These are phyloP conservation scores for Bombylius major DNA, from an alignment of 2,888 invertebrate genomes.

Conservation along the genomic window DNA sequence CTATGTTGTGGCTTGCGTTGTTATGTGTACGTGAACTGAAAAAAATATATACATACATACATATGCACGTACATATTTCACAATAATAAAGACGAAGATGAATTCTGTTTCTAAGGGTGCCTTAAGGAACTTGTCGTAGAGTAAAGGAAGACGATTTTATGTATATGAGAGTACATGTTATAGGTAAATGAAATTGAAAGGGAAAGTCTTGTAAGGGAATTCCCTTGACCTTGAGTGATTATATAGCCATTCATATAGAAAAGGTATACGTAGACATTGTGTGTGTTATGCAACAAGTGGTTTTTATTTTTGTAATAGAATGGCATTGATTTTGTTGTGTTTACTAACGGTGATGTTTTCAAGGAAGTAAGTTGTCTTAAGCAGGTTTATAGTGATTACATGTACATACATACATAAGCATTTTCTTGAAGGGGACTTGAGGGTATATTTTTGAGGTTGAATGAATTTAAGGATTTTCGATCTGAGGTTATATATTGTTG, in stretches of 20 bases:
- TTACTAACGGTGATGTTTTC: no score
- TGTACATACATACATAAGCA: no score
- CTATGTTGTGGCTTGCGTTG: neutral
- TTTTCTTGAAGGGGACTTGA: no score
- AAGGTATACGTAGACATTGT: neutral
- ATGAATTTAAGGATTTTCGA: no score
- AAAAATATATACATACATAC: no score
- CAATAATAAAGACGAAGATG: no score
- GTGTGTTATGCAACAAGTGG: neutral
- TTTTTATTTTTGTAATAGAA: neutral
- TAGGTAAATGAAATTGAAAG: neutral
- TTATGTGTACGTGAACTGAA: neutral
- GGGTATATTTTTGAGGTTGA: no score
- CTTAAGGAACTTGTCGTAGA: constrained; percentile 7
- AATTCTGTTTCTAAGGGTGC: neutral
- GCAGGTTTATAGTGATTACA: neutral
- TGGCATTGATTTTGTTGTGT: no score
- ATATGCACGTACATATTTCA: no score
- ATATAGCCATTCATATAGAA: neutral
- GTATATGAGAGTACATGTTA: no score
- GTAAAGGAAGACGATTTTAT: neutral
- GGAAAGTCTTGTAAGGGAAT: constrained; percentile 1
- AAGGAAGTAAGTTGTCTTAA: neutral
- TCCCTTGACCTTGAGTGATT: constrained; percentile 4
- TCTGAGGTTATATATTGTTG: no score